Conservation (phyloP, 2,113 vertebrate species). For the Aleadryas rufinucha region DNA sequence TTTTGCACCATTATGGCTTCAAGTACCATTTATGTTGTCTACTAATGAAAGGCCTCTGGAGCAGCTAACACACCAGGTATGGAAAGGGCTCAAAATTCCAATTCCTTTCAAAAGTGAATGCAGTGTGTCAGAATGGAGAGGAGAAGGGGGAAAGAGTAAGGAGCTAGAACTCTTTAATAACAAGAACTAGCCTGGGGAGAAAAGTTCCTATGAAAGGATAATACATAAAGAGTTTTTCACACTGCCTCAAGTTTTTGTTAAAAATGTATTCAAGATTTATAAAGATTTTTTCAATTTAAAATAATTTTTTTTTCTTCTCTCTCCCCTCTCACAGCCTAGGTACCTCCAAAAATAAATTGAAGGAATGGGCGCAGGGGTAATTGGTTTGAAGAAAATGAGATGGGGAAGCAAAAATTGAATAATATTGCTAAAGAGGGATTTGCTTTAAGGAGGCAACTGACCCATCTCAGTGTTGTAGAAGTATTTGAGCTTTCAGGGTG, state of each 20-base stretch:
- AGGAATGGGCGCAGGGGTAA: neutral
- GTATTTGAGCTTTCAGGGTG: neutral
- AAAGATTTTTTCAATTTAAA: neutral
- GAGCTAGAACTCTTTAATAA: neutral
- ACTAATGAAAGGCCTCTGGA: neutral
- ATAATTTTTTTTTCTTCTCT: neutral
- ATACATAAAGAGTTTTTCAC: neutral
- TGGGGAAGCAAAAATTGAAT: neutral
- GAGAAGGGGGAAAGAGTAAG: neutral
- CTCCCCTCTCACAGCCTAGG: neutral
- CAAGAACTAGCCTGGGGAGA: neutral
- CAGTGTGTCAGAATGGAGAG: neutral
- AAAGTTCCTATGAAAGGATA: neutral
- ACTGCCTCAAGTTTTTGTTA: neutral
- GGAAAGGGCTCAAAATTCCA: neutral
- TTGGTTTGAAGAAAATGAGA: neutral
- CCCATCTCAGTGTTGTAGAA: neutral
- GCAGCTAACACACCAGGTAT: neutral
- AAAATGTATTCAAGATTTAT: neutral
- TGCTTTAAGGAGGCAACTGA: neutral
- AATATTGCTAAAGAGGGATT: neutral
- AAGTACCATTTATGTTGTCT: neutral
- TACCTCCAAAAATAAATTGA: neutral
- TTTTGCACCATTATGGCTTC: slow-evolving; percentile 10
- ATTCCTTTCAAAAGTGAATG: neutral